A percentile compares a stretch with the other conserved stretches of the same genome.
Conservation (phyloP, 2,888 invertebrate species). For the Habroteleia sp. region DNA sequence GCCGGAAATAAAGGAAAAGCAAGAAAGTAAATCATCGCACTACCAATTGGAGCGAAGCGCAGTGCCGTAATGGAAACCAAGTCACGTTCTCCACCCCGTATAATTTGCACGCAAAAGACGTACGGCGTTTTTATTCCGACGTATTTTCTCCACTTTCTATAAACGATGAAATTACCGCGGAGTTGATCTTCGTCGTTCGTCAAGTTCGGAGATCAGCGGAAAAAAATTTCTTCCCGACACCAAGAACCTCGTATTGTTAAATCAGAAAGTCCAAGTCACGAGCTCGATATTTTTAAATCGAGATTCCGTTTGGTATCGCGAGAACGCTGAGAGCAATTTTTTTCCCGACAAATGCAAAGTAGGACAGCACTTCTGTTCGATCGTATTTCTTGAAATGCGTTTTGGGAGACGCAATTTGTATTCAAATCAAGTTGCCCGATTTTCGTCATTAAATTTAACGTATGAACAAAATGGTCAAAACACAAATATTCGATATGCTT, state of each 20-base stretch:
- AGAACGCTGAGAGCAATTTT: slow-evolving; percentile 4
- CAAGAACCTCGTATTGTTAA: slow-evolving; percentile 9
- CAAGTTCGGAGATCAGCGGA: slow-evolving; percentile 26
- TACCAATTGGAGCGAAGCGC: slow-evolving; percentile 55
- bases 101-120: slow-evolving; percentile 62
- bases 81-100: slow-evolving; percentile 55
- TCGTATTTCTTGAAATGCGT: slow-evolving; percentile 1
- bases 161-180: slow-evolving; percentile 31
- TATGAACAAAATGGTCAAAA: too few species aligned
- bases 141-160: slow-evolving; percentile 48
- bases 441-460: background rate
- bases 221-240: slow-evolving; percentile 2
- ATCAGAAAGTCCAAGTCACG: slow-evolving; percentile 6
- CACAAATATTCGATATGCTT: too few species aligned
- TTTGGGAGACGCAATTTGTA: background rate
- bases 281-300: slow-evolving; percentile 9
- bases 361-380: background rate
- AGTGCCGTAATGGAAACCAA: slow-evolving; percentile 42
- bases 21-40: slow-evolving; percentile 59
- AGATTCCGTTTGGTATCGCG: slow-evolving; percentile 3
- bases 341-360: slow-evolving; percentile 8
- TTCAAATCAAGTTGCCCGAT: slow-evolving; percentile 1
- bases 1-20: slow-evolving; percentile 46
- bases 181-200: slow-evolving; percentile 43
- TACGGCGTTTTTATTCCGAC: slow-evolving; percentile 38